Conservation (phyloP, 2,113 vertebrate genomes). For the Corythoichthys haematopterus region DNA sequence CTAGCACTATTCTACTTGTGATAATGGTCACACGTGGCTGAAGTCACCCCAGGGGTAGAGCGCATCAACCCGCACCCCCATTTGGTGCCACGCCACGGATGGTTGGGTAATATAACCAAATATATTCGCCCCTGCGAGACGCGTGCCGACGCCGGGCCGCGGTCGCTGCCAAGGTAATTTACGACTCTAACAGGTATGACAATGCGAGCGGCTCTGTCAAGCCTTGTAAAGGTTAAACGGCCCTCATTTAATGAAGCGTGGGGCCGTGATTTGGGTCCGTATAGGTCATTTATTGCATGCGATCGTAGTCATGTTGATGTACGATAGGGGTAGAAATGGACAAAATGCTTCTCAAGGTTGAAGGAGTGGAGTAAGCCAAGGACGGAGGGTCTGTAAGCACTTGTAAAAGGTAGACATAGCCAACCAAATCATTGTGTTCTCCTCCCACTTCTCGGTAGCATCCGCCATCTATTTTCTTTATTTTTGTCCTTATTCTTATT, state of each 20-base stretch:
- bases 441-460: constrained; percentile 62
- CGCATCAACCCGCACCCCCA: constrained; percentile 5
- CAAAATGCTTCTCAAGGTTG: constrained; percentile 21
- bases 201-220: constrained; percentile 33
- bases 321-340: constrained; percentile 18
- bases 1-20: constrained; percentile 6
- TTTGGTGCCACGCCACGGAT: constrained; percentile 27
- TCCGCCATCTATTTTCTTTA: constrained; percentile 73
- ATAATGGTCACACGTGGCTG: constrained; percentile 34
- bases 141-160: constrained; percentile 32
- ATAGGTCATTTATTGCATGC: constrained; percentile 23
- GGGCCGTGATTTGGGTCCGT: constrained; percentile 24
- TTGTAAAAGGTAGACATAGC: constrained; percentile 44
- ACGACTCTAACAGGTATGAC: constrained; percentile 72
- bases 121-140: constrained; percentile 60
- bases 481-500: constrained; percentile 68
- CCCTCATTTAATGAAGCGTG: constrained; percentile 32
- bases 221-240: constrained; percentile 38
- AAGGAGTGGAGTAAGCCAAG: constrained; percentile 26
- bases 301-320: constrained; percentile 25
- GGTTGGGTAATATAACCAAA: constrained; percentile 61
- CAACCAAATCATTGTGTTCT: constrained; percentile 22
- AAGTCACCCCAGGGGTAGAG: constrained; percentile 15
- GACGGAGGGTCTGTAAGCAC: constrained; percentile 41
- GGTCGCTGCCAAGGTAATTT: constrained; percentile 61